phyloP scores from a whole-genome alignment of 2,888 invertebrate species.

The Pristionchus maxplancki region DNA sequence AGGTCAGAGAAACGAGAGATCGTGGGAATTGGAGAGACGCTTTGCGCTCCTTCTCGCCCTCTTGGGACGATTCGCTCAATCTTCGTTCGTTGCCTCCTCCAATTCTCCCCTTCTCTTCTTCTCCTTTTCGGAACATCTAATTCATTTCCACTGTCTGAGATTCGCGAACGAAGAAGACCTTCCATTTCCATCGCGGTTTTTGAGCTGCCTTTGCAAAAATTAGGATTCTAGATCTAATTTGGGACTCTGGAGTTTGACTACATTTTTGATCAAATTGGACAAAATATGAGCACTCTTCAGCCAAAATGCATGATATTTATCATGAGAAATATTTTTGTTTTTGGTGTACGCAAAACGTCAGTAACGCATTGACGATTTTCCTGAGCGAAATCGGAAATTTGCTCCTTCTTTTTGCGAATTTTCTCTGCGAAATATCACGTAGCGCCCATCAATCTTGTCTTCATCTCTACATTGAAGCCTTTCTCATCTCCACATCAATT shows the following conservation, averaged over 20 bases:
- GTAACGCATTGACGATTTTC: too few species aligned
- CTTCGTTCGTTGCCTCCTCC: neutral
- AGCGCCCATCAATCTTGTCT: too few species aligned
- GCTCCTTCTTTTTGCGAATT: too few species aligned
- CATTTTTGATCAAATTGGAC: neutral
- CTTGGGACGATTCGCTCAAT: constrained; percentile 8
- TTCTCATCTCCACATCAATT: neutral
- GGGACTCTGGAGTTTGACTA: neutral
- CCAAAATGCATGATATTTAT: too few species aligned
- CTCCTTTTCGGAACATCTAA: constrained; percentile 21
- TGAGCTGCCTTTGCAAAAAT: neutral
- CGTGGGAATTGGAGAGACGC: neutral
- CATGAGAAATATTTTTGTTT: too few species aligned
- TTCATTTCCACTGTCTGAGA: neutral
- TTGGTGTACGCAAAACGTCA: too few species aligned
- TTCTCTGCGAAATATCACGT: too few species aligned
- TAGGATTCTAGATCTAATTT: neutral
- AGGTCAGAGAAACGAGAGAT: neutral
- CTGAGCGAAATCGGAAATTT: too few species aligned
- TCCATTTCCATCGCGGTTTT: neutral
- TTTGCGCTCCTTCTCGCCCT: neutral
- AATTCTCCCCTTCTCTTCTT: neutral
- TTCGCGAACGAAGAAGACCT: neutral
- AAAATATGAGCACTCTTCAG: neutral
- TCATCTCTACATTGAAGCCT: neutral